phyloP scores from a whole-genome alignment of 2,113 vertebrate species.

The Rhodinocichla rosea region DNA sequence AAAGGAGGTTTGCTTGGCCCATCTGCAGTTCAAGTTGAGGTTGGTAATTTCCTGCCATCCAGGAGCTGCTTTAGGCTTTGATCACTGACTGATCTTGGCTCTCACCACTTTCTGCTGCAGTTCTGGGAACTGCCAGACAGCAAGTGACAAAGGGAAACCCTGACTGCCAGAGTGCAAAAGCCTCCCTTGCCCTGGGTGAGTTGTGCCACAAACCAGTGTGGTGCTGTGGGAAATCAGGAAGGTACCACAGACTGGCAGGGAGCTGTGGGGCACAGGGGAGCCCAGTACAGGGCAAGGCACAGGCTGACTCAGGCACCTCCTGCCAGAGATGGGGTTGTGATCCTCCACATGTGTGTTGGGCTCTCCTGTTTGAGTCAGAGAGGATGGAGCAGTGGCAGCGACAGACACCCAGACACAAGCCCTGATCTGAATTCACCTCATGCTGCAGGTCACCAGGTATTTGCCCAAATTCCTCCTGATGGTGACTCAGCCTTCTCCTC shows the following conservation, averaged over 20 bases:
- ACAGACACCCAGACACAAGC: background rate
- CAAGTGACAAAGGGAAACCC: background rate
- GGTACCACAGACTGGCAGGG: background rate
- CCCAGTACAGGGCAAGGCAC: background rate
- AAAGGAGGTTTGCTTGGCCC: background rate
- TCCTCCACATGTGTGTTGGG: background rate
- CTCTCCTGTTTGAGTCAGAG: background rate
- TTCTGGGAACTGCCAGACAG: background rate
- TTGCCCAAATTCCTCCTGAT: background rate
- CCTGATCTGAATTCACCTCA: background rate
- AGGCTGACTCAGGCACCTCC: background rate
- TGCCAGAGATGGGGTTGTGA: background rate
- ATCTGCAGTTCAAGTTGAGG: rapidly evolving
- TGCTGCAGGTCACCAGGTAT: background rate
- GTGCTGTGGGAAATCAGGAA: rapidly evolving
- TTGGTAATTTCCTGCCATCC: background rate
- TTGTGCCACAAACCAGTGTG: background rate
- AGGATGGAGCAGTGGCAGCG: background rate
- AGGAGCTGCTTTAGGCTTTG: background rate
- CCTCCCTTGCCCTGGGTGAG: background rate
- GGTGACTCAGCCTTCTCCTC: constrained; percentile 11
- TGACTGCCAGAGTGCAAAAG: rapidly evolving
- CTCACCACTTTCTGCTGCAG: background rate
- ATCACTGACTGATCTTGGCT: background rate
- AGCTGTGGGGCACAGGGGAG: background rate